These are phyloP conservation scores for Cotesia typhae DNA, from an alignment of 1,140 invertebrate genomes.

Conservation along the genomic window DNA sequence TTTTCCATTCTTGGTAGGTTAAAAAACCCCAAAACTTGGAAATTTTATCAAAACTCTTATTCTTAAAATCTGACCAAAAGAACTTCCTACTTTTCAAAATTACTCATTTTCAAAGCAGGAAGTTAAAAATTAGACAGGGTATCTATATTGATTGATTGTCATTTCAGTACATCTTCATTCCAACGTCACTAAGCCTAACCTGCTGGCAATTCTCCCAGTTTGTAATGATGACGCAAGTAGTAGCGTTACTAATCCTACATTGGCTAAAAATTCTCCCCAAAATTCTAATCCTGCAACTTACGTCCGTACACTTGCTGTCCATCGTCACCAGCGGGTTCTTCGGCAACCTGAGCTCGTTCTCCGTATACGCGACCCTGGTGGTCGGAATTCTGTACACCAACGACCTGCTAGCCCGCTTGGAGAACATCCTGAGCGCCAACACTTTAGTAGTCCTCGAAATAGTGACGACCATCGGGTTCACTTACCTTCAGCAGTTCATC, in stretches of 20 bases:
- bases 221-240: conserved; percentile 75
- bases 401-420: conserved; percentile 32
- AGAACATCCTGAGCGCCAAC: conserved; percentile 30
- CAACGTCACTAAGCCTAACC: conserved; percentile 65
- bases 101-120: not conserved
- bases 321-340: conserved; percentile 60
- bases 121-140: not conserved
- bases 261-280: conserved; percentile 70
- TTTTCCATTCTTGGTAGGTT: conserved; percentile 43
- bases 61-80: not conserved
- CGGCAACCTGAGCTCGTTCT: conserved; percentile 74
- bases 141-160: conserved; percentile 15
- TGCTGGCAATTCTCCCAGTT: conserved; percentile 85
- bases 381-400: conserved; percentile 47
- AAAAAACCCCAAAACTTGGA: no score
- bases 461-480: conserved; percentile 43
- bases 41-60: not conserved
- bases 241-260: conserved; percentile 72
- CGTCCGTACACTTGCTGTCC: conserved; percentile 71
- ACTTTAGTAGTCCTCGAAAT: conserved; percentile 32
- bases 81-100: conserved; percentile 18
- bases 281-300: conserved; percentile 62
- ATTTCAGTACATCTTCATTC: conserved; percentile 52
- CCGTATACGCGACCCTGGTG: conserved; percentile 70
- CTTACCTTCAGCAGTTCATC: conserved; percentile 50